These are phyloP conservation scores for Apostichopus leukothele DNA, from an alignment of 53 echinoderm and acorn worm genomes.

Conservation along the genomic window DNA sequence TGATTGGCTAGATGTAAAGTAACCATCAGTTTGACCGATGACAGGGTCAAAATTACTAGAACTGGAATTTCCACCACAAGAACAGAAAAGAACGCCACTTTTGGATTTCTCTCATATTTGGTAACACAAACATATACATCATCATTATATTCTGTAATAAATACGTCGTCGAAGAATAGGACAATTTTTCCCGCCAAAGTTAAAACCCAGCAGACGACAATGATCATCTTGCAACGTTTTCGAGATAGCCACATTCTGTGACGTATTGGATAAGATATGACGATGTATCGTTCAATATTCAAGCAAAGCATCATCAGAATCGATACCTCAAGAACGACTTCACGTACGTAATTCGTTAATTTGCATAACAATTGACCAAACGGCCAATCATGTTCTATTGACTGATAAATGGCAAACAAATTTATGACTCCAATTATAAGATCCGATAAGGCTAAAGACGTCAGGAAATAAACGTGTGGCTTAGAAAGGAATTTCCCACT, in stretches of 20 bases:
- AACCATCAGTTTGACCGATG: neutral
- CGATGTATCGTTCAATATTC: slow-evolving; percentile 54
- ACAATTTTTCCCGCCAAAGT: neutral
- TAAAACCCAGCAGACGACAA: slow-evolving; percentile 3
- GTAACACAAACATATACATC: neutral
- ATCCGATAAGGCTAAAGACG: slow-evolving; percentile 50
- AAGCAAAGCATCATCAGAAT: slow-evolving; percentile 52
- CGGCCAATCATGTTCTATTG: slow-evolving; percentile 46
- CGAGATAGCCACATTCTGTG: slow-evolving; percentile 9
- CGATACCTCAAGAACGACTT: slow-evolving; percentile 41
- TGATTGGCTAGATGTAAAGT: neutral
- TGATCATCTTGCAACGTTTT: slow-evolving; percentile 10
- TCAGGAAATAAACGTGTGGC: slow-evolving; percentile 41
- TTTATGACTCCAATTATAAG: slow-evolving; percentile 40
- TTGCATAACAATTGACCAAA: slow-evolving; percentile 31
- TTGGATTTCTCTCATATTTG: neutral
- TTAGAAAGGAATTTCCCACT: slow-evolving; percentile 44
- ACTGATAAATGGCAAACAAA: slow-evolving; percentile 23
- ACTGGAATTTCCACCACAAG: neutral
- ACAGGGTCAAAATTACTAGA: neutral
- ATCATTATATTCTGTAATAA: neutral
- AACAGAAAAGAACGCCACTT: neutral
- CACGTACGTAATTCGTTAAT: slow-evolving; percentile 23
- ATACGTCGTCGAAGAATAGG: neutral
- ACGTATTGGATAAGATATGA: slow-evolving; percentile 23